phyloP scores from a whole-genome alignment of 2,113 vertebrate genomes.

The Blennius ocellaris region DNA sequence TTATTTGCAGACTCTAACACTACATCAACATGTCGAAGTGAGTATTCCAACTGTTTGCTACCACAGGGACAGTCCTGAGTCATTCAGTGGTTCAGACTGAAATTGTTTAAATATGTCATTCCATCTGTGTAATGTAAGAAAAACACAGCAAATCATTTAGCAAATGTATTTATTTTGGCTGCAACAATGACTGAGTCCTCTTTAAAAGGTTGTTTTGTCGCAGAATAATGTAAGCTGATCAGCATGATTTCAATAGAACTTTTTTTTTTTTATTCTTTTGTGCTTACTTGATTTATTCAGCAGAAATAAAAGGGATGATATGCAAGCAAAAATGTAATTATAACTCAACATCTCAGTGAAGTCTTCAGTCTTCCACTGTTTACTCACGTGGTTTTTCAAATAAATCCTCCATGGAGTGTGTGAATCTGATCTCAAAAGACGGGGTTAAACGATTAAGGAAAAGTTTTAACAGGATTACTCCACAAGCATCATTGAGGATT shows the following conservation, averaged over 20 bases:
- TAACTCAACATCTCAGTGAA: no score
- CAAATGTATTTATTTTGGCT: neutral
- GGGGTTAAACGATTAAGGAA: slow-evolving; percentile 36
- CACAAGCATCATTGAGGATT: slow-evolving; percentile 42
- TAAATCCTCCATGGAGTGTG: slow-evolving; percentile 60
- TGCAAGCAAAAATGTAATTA: no score
- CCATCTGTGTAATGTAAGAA: neutral
- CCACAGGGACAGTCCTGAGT: neutral
- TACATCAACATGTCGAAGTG: slow-evolving; percentile 78
- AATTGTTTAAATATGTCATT: neutral
- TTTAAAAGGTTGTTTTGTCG: no score
- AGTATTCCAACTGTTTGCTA: slow-evolving; percentile 45
- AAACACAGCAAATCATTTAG: neutral
- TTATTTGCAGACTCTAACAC: slow-evolving; percentile 40
- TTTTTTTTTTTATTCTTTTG: neutral
- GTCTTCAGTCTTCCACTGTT: no score
- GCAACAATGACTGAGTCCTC: no score
- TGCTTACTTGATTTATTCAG: neutral
- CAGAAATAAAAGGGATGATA: slow-evolving; percentile 7
- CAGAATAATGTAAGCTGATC: no score
- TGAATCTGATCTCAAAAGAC: slow-evolving; percentile 46
- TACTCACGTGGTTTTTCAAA: neutral
- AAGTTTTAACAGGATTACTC: slow-evolving; percentile 56
- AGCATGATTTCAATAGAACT: neutral
- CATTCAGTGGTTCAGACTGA: neutral